Base-by-base conservation (phyloP, 2,113 vertebrate species). In the Gasterosteus aculeatus region DNA sequence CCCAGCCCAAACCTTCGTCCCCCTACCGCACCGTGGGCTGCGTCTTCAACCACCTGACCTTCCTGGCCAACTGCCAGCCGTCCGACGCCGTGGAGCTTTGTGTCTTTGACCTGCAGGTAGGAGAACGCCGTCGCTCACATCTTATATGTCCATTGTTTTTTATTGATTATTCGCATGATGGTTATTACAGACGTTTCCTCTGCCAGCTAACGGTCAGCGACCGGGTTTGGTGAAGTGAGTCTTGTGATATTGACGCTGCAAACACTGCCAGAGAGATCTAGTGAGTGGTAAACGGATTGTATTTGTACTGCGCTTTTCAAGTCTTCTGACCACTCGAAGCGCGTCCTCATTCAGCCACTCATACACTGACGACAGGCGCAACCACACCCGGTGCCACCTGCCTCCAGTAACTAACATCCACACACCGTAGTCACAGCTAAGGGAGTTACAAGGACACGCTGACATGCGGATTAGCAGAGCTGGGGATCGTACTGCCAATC, bases 61-160 rank as follows among this genome's bases (percentile, higher is more conserved):
- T 99, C 89, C 79, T 98, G 47, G 98, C 96, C 42, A 99, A 99
- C 77, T 98, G 97, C 79, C 97, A 99, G 81, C 95, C 97, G 3
- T 95, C 96, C 6, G 96, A 98, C 1, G 93, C 95, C 0, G 96
- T 98, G 74, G 96, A 97, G 80, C 72, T 95, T 16, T 98, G 96
- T 78, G 80, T 95, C 57, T 99, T 99, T 93, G 96, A 99, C 89
- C 90, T 99, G 64, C 92, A 93, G 58, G 94, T 92, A 75, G 35
- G 44, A 78, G 35, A 1, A n/a, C 14, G 3, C 31, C 5, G 35
- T 4, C 0, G 42, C 12, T 31, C 38, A 46, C 16, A 41, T 51
- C 38, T 33, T 11, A 10, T 59, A 15, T 64, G 46, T 47, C 3
- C 4, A 26, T 59, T 67, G 47, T 59, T n/a, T 59, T 67, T 41